Percentiles rank a stretch among this genome's conserved stretches.
These are phyloP conservation scores for Chesias legatella DNA, from an alignment of 2,888 invertebrate species.

Conservation along the genomic window DNA sequence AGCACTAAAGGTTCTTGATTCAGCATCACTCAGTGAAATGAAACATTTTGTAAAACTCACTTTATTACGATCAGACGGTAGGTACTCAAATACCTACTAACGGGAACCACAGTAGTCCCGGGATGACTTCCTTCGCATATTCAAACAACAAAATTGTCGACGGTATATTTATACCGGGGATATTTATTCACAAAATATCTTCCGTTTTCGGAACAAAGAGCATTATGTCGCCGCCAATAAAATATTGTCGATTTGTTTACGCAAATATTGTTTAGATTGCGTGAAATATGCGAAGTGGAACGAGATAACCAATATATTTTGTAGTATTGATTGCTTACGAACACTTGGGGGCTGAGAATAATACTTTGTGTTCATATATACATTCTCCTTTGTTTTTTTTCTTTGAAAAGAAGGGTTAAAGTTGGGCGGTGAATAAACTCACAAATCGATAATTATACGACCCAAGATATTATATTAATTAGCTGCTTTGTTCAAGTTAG, in stretches of 20 bases:
- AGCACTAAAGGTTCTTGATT: no score
- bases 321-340: conserved; percentile 4
- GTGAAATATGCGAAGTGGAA: conserved; percentile 28
- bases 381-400: no score
- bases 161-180: background rate
- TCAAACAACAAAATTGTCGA: conserved; percentile 29
- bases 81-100: conserved; percentile 11
- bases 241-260: conserved; percentile 34
- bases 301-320: conserved; percentile 20
- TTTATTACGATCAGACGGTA: background rate
- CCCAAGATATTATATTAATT: no score
- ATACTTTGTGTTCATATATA: no score
- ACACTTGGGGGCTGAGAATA: no score
- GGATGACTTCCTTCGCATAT: conserved; percentile 27
- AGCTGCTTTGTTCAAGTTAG: no score
- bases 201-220: conserved; percentile 25
- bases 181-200: conserved; percentile 27
- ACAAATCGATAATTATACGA: no score
- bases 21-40: no score
- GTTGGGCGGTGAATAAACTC: no score
- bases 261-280: conserved; percentile 33
- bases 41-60: background rate
- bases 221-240: conserved; percentile 28
- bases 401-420: no score
- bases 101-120: conserved; percentile 16